Conservation (phyloP, 2,888 invertebrate species). For the Linnaemya tessellans region DNA sequence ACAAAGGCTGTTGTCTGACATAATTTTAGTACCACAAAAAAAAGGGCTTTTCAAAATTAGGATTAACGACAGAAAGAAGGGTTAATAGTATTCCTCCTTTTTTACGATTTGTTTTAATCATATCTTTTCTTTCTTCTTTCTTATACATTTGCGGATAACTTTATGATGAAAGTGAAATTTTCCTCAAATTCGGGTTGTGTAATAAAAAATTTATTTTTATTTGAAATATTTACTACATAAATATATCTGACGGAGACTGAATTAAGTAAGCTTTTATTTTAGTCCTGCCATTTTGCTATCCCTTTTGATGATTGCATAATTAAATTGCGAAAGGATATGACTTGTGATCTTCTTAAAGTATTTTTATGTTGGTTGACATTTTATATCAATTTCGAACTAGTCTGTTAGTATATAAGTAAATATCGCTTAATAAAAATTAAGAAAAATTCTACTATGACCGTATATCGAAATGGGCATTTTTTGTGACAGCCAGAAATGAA, state of each 20-base stretch:
- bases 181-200: background rate
- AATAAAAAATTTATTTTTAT: background rate
- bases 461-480: no score
- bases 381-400: no score
- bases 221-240: background rate
- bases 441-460: no score
- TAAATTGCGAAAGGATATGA: background rate
- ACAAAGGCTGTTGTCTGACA: slow-evolving; percentile 32
- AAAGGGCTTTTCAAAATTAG: slow-evolving; percentile 3
- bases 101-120: background rate
- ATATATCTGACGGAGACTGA: background rate
- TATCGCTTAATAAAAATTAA: no score
- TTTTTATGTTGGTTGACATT: no score
- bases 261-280: background rate
- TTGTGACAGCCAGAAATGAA: no score
- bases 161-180: slow-evolving; percentile 35
- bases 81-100: slow-evolving; percentile 4
- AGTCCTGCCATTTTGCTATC: background rate
- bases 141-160: background rate
- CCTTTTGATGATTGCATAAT: background rate
- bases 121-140: slow-evolving; percentile 3
- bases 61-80: slow-evolving; percentile 30
- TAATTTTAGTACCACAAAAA: slow-evolving; percentile 20
- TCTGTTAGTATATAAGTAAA: no score
- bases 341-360: background rate